Conservation (phyloP, 2,888 invertebrate genomes). For the Mycalesis mineus region DNA sequence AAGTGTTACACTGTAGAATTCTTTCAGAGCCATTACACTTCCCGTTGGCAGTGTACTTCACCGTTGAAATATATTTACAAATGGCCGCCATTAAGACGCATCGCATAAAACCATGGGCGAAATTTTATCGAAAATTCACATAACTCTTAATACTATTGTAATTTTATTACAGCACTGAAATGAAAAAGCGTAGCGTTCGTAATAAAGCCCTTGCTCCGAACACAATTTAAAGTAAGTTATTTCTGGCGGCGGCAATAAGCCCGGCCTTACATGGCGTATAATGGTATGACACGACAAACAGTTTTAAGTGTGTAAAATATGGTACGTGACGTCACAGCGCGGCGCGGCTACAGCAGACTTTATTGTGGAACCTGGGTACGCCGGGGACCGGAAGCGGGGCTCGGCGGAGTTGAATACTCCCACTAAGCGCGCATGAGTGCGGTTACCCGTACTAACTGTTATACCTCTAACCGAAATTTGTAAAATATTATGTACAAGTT, state of each 20-base stretch:
- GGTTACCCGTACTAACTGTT: not conserved
- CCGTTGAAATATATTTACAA: slow-evolving; percentile 44
- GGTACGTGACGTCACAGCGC: slow-evolving; percentile 66
- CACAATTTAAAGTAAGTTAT: slow-evolving; percentile 74
- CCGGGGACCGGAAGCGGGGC: slow-evolving; percentile 60
- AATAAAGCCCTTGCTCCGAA: slow-evolving; percentile 62
- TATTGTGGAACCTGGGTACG: slow-evolving; percentile 56
- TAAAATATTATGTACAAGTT: not conserved
- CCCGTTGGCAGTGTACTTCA: slow-evolving; percentile 36
- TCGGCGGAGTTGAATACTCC: slow-evolving; percentile 33
- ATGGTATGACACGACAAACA: slow-evolving; percentile 78
- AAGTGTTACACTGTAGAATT: slow-evolving; percentile 12
- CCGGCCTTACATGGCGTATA: slow-evolving; percentile 73
- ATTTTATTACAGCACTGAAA: slow-evolving; percentile 53
- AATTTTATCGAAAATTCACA: slow-evolving; percentile 46
- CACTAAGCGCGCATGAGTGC: slow-evolving; percentile 6
- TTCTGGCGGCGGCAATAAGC: slow-evolving; percentile 67
- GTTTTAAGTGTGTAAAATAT: slow-evolving; percentile 78
- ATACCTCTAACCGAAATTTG: not conserved
- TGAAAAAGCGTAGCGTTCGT: slow-evolving; percentile 63
- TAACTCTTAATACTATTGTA: slow-evolving; percentile 51
- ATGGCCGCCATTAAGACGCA: slow-evolving; percentile 50
- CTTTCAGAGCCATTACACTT: slow-evolving; percentile 21
- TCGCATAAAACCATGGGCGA: slow-evolving; percentile 39
- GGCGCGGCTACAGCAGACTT: slow-evolving; percentile 52